Base-by-base conservation (phyloP, 2,797 vertebrate species). In the Pteronotus mesoamericanus region DNA sequence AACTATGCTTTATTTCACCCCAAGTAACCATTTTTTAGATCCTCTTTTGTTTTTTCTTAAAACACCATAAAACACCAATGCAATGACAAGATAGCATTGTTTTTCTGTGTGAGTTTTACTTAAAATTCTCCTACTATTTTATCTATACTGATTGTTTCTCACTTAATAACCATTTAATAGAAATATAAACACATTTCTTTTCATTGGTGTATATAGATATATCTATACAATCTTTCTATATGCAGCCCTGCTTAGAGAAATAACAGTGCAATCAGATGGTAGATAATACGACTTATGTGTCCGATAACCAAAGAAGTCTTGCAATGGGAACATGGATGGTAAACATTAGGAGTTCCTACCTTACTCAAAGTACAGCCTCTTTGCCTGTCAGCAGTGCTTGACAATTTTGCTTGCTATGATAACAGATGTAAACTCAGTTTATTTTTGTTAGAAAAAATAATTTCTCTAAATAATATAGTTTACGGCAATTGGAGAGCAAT, bases 371-470 rank as follows among this genome's bases (percentile, higher is more conserved):
- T 68, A 42, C 24, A 55, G 9, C 7, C 19, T 77, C 15, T 80
- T 86, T 91, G 21, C 39, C 34, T 42, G 2, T 94, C 46, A 95
- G 9, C 32, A 48, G 21, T 79, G 55, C 12, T 46, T 91, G 66
- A 92, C 5, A 66, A 66, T 86, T 96, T 88, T 84, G 10, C 61
- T 82, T 3, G 29, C 77, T 84, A 22, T 79, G 93, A 68, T 93
- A 95, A 74, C 6, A 83, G 77, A 18, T 53, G 44, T 44, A 24
- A 82, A 89, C n/a, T 77, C 16, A 59, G 39, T 51, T 96, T 94
- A 91, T 94, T 94, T 74, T 97, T n/a, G 37, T 92, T 92, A 59
- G 4, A 44, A 86, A 84, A 75, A 66, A 11, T 69, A 18, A 79
- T 86, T 95, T 89, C 48, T 71, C 3, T 91, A 82, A 96, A 51